Percentiles rank a stretch among this genome's conserved stretches.
These are phyloP conservation scores for Smithornis capensis DNA, from an alignment of 2,113 vertebrate genomes.

Conservation along the genomic window DNA sequence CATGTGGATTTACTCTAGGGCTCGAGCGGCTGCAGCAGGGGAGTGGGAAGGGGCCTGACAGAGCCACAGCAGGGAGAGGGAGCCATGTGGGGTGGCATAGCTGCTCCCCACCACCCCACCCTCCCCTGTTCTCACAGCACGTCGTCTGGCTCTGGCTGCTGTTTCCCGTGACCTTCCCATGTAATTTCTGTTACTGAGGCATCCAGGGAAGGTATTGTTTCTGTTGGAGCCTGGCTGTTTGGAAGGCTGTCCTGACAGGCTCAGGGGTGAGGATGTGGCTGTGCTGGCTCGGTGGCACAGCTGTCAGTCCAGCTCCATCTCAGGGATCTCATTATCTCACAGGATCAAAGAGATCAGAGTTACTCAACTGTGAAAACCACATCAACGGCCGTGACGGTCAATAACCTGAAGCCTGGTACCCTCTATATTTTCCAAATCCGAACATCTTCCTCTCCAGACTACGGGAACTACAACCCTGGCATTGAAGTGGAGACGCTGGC, in stretches of 20 bases:
- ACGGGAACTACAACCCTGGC: constrained; percentile 82
- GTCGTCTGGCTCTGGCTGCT: neutral
- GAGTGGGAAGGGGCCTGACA: rapidly evolving
- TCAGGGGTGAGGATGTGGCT: neutral
- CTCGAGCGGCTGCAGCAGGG: rapidly evolving
- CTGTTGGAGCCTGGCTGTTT: neutral
- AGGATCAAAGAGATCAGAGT: constrained; percentile 93
- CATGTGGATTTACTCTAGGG: neutral
- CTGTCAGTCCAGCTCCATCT: neutral
- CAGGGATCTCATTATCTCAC: neutral
- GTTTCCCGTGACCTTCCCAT: neutral
- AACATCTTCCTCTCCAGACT: constrained; percentile 80
- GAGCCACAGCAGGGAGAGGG: neutral
- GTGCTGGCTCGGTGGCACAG: neutral
- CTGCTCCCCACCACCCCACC: neutral
- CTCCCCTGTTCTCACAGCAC: neutral
- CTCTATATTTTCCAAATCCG: constrained; percentile 93
- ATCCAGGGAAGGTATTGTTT: neutral
- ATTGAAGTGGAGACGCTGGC: constrained; percentile 92
- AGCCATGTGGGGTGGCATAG: rapidly evolving
- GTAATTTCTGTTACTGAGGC: neutral
- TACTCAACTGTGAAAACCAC: constrained; percentile 93
- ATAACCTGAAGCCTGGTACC: constrained; percentile 92
- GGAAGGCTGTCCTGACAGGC: neutral
- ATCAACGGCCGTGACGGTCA: constrained; percentile 84